A percentile compares a stretch with the other conserved stretches of the same genome.
Conservation (phyloP, 2,888 invertebrate species). For the Pardosa pseudoannulata region DNA sequence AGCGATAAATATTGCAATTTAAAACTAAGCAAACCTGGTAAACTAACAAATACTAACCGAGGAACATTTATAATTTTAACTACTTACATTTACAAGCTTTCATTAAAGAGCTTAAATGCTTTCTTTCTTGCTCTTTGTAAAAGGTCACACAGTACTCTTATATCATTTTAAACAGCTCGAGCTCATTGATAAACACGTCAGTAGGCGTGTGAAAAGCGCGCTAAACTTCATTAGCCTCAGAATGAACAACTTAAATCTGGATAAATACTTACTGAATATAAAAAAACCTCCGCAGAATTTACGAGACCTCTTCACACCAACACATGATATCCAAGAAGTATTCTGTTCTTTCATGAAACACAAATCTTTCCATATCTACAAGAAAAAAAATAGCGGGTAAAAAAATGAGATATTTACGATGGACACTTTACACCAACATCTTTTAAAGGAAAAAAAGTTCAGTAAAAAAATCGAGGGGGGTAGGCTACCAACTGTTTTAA, state of each 20-base stretch:
- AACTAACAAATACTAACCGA: too few relatives aligned
- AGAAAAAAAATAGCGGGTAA: too few relatives aligned
- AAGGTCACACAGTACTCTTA: too few relatives aligned
- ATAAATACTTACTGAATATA: background rate
- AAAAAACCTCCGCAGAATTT: background rate
- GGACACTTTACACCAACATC: slow-evolving; percentile 2
- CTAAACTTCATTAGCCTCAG: background rate
- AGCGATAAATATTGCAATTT: too few relatives aligned
- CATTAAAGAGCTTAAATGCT: too few relatives aligned
- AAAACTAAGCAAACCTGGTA: too few relatives aligned
- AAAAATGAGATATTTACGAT: background rate
- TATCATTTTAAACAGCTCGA: too few relatives aligned
- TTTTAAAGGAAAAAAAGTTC: background rate
- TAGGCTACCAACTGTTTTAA: background rate
- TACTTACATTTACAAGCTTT: too few relatives aligned
- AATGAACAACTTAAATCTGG: background rate
- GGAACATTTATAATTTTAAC: too few relatives aligned
- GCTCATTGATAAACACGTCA: background rate
- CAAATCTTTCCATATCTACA: background rate
- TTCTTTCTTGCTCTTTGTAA: too few relatives aligned
- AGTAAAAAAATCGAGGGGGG: background rate
- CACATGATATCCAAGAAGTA: background rate
- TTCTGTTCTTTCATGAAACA: background rate
- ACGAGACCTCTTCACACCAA: background rate
- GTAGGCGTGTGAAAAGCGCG: background rate